Percentiles rank a stretch among this genome's conserved stretches.
These are phyloP conservation scores for Hypotaenidia okinawae DNA, from an alignment of 2,797 vertebrate genomes.

Conservation along the genomic window DNA sequence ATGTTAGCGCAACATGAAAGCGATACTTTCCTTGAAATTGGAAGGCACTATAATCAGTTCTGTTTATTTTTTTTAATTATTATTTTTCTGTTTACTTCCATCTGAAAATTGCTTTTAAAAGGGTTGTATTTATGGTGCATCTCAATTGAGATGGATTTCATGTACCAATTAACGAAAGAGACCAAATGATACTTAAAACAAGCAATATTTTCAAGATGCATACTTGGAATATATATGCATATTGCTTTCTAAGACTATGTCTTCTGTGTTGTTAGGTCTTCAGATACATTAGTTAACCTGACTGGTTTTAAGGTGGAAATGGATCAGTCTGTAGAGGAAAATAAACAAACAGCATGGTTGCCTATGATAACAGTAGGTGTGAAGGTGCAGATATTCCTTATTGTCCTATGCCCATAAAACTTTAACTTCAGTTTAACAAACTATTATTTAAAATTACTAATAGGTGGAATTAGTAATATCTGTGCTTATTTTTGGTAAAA, in stretches of 20 bases:
- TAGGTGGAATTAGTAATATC: neutral
- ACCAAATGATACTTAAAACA: neutral
- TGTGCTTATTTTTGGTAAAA: neutral
- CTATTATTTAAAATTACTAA: neutral
- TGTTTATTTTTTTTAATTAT: slow-evolving; percentile 63
- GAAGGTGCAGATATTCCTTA: neutral
- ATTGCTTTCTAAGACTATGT: neutral
- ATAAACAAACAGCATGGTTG: neutral
- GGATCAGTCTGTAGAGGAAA: neutral
- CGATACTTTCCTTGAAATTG: slow-evolving; percentile 44
- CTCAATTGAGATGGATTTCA: slow-evolving; percentile 50
- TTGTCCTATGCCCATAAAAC: neutral
- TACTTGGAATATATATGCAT: neutral
- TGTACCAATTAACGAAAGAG: neutral
- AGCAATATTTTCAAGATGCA: slow-evolving; percentile 7
- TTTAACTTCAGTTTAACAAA: neutral
- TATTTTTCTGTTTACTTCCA: slow-evolving; percentile 35
- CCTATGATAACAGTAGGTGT: neutral
- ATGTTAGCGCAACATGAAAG: slow-evolving; percentile 34
- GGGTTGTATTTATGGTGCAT: slow-evolving; percentile 15
- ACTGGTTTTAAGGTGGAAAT: neutral
- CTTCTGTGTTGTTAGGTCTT: neutral
- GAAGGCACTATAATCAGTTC: slow-evolving; percentile 52
- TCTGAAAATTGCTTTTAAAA: slow-evolving; percentile 38
- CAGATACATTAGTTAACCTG: neutral